These are phyloP conservation scores for Leucophenga varia DNA, from an alignment of 1,140 invertebrate species.

Conservation along the genomic window DNA sequence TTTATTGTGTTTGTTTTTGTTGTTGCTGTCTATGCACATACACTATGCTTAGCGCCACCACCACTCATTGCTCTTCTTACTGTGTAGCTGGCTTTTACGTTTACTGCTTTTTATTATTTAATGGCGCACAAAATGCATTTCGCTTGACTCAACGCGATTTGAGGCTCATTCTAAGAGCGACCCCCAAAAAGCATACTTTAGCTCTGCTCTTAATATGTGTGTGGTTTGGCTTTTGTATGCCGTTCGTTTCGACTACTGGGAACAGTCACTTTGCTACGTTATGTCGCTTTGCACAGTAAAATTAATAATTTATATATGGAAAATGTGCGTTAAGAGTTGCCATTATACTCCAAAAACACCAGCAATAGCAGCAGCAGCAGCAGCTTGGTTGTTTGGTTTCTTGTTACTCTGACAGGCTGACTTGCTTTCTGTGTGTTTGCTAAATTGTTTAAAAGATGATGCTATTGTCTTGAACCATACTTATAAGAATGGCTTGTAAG, in stretches of 20 bases:
- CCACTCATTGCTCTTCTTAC: too few species aligned
- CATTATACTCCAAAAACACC: slow-evolving; percentile 1
- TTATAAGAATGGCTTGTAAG: too few species aligned
- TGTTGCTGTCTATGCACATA: too few species aligned
- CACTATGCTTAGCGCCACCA: too few species aligned
- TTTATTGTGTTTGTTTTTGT: too few species aligned
- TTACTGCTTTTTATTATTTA: slow-evolving; percentile 47
- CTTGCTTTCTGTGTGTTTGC: slow-evolving; percentile 34
- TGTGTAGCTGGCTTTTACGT: neutral
- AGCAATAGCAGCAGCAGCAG: too few species aligned
- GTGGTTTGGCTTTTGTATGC: slow-evolving; percentile 10
- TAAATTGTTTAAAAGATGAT: slow-evolving; percentile 43
- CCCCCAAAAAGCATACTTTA: slow-evolving; percentile 17
- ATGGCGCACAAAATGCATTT: slow-evolving; percentile 54
- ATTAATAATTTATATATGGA: slow-evolving; percentile 43
- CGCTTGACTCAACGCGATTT: slow-evolving; percentile 9
- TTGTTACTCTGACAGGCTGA: too few species aligned
- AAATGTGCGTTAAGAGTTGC: slow-evolving; percentile 51
- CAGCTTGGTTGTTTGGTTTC: too few species aligned
- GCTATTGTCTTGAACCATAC: slow-evolving; percentile 19
- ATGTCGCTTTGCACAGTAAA: neutral
- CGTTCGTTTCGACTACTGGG: too few species aligned
- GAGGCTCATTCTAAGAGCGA: neutral
- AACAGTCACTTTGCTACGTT: slow-evolving; percentile 4
- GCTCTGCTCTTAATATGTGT: slow-evolving; percentile 1